Percentiles rank a stretch among this genome's conserved stretches.
These are phyloP conservation scores for Sebastes flavidus DNA, from an alignment of 2,797 vertebrate genomes.

Conservation along the genomic window DNA sequence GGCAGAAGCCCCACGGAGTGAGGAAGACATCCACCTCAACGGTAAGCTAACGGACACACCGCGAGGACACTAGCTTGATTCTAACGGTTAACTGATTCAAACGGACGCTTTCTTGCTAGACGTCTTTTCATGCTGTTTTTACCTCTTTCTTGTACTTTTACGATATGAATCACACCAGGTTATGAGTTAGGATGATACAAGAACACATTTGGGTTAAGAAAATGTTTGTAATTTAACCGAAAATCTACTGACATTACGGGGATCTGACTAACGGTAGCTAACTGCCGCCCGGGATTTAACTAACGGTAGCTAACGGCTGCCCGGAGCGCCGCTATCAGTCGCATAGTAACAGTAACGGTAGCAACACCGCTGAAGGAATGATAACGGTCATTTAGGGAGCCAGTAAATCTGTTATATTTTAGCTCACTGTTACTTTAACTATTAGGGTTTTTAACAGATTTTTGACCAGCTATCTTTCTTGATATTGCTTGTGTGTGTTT, in stretches of 20 bases:
- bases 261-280: slow-evolving; percentile 22
- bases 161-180: neutral
- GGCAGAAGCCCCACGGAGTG: slow-evolving; percentile 42
- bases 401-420: neutral
- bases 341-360: neutral
- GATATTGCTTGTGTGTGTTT: neutral
- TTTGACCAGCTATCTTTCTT: neutral
- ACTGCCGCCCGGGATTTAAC: slow-evolving; percentile 18
- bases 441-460: neutral
- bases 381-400: neutral
- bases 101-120: neutral
- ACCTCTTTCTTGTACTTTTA: neutral
- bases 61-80: slow-evolving; percentile 6
- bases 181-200: neutral
- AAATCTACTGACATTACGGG: neutral
- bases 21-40: slow-evolving; percentile 38
- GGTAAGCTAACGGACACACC: slow-evolving; percentile 64
- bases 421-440: neutral
- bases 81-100: slow-evolving; percentile 1
- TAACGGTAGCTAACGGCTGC: slow-evolving; percentile 34
- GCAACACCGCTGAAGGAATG: slow-evolving; percentile 28
- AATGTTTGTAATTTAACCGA: neutral
- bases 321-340: slow-evolving; percentile 10
- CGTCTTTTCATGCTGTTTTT: neutral
- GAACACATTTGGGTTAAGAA: neutral